Base-by-base conservation (phyloP, 2,888 invertebrate species). In the Amphipoea oculea region DNA sequence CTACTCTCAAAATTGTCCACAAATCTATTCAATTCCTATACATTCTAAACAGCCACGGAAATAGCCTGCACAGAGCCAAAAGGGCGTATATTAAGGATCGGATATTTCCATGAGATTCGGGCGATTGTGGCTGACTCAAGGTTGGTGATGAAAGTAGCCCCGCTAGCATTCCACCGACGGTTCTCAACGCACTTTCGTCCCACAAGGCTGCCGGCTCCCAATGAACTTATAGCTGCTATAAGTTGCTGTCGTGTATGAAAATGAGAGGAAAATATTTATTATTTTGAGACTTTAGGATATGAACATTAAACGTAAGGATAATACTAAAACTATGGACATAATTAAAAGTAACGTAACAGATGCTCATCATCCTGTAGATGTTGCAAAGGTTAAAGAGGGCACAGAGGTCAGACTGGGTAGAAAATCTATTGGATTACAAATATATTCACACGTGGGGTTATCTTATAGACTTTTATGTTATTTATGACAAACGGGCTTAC, bases 161-260 rank as follows among this genome's bases (percentile, higher is more conserved):
- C 89, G 92, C 92, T 91, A 91, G 91, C 94, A 95, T 95, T 95
- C 95, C 95, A 88, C 86, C 90, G 90, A 90, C 82, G 87, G 87
- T 77, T 82, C 85, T 84, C 87, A 86, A 92, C 93, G 92, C 93
- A 94, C 95, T 95, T 95, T 95, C 95, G 94, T 95, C 93, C 89
- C 90, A 90, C 95, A 95, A 95, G 95, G 95, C 95, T 95, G 93
- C 78, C 87, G 65, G 84, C 89, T 81, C 81, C 88, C 75, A 83
- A 73, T 84, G 83, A 90, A 83, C 78, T 83, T 86, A 88, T 78
- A 84, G 68, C 78, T 42, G 77, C 78, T 85, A 74, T 78, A 86
- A 80, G 72, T 81, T 83, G 74, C 40, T 51, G 69, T 76, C 71
- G 75, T 79, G 67, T 77, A 75, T 75, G 85, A 85, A 85, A 85